phyloP scores from a whole-genome alignment of 2,113 vertebrate genomes.

The Bufo gargarizans region DNA sequence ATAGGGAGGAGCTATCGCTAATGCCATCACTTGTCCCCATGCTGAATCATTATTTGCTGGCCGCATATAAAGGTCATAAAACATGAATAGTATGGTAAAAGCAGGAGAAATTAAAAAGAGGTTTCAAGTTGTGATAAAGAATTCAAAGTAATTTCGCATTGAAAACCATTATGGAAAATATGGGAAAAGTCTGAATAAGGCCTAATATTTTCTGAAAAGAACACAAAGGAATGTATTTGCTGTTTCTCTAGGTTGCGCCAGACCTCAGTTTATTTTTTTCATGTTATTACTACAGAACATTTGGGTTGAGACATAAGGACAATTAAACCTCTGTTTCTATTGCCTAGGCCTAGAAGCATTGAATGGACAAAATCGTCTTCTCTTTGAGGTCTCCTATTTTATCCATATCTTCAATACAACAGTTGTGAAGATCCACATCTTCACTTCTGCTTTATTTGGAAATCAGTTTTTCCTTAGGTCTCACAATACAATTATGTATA shows the following conservation, averaged over 20 bases:
- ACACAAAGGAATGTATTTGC: not conserved
- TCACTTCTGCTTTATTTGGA: not conserved
- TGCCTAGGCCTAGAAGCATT: not conserved
- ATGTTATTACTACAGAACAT: not conserved
- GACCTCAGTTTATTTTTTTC: not conserved
- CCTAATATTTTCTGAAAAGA: not conserved
- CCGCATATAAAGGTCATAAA: not conserved
- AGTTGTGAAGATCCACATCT: not conserved
- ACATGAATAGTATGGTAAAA: not conserved
- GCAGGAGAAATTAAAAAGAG: not conserved
- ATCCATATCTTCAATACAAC: no score
- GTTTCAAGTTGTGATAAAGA: not conserved
- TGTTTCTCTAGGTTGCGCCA: not conserved
- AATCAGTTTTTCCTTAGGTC: not conserved
- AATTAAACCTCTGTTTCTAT: not conserved
- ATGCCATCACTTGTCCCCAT: no score
- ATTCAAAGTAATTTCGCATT: not conserved
- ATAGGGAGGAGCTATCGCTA: no score
- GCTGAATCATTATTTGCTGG: no score
- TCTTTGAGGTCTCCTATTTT: not conserved
- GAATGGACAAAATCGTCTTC: not conserved
- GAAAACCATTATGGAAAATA: not conserved
- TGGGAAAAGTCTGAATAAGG: not conserved
- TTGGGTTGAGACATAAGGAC: not conserved
- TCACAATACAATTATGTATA: not conserved